Conservation (phyloP, 2,888 invertebrate genomes). For the Dolichomitus sp. region DNA sequence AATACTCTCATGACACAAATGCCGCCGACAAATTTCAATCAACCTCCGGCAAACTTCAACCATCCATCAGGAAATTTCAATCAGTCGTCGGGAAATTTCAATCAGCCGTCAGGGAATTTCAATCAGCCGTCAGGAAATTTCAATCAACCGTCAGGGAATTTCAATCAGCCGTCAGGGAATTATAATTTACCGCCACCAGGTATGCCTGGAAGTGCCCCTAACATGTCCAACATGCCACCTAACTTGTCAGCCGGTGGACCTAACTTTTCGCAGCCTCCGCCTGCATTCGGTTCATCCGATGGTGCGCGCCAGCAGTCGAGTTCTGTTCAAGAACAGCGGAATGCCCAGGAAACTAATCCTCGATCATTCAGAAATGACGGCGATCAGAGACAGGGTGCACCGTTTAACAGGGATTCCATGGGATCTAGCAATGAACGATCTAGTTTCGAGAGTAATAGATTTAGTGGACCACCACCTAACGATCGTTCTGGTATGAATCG, state of each 20-base stretch:
- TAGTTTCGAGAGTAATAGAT: constrained; percentile 53
- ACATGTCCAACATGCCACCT: constrained; percentile 52
- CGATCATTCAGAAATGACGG: constrained; percentile 52
- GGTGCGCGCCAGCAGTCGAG: constrained; percentile 23
- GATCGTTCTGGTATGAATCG: constrained; percentile 62
- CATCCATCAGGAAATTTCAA: constrained; percentile 46
- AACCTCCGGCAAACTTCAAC: constrained; percentile 40
- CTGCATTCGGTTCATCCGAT: constrained; percentile 55
- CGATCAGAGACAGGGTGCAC: constrained; percentile 45
- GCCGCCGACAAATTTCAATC: constrained; percentile 62
- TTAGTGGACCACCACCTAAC: constrained; percentile 54
- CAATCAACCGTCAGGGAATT: constrained; percentile 18
- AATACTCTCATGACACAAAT: constrained; percentile 68
- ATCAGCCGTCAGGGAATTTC: constrained; percentile 49
- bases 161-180: constrained; percentile 3
- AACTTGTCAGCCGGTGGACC: constrained; percentile 56
- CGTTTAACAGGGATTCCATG: constrained; percentile 41
- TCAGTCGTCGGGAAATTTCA: constrained; percentile 38
- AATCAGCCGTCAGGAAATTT: constrained; percentile 61
- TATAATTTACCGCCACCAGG: constrained; percentile 56
- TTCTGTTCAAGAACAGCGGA: constrained; percentile 49
- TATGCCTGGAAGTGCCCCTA: constrained; percentile 2
- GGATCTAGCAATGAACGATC: constrained; percentile 50
- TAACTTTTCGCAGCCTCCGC: constrained; percentile 62
- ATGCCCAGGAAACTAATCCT: constrained; percentile 40